These are phyloP conservation scores for Poeciliopsis turneri DNA, from an alignment of 2,797 vertebrate genomes.

Conservation along the genomic window DNA sequence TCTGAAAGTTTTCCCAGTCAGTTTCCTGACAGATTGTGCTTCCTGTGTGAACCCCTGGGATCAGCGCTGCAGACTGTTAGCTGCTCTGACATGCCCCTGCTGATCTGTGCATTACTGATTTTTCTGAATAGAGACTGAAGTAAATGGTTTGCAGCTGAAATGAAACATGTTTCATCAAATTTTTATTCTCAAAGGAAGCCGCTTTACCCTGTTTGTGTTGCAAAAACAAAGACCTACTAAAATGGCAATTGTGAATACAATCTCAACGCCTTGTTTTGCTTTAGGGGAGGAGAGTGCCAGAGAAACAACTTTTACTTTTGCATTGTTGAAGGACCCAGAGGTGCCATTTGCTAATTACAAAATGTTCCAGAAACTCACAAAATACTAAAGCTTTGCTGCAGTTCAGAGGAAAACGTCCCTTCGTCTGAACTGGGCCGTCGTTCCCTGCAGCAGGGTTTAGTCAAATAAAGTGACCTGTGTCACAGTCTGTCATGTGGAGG, in stretches of 20 bases:
- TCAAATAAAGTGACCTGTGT: slow-evolving; percentile 31
- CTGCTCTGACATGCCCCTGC: neutral
- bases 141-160: slow-evolving; percentile 27
- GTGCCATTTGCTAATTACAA: slow-evolving; percentile 44
- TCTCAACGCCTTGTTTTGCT: slow-evolving; percentile 30
- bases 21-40: neutral
- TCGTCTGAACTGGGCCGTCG: neutral
- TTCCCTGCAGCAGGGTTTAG: neutral
- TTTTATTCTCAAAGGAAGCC: slow-evolving; percentile 15
- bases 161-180: slow-evolving; percentile 14
- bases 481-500: slow-evolving; percentile 3
- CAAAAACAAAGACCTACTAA: slow-evolving; percentile 27
- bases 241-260: slow-evolving; percentile 25
- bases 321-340: slow-evolving; percentile 25
- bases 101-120: neutral
- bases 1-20: neutral
- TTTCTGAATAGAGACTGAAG: slow-evolving; percentile 1
- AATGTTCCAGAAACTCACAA: slow-evolving; percentile 17
- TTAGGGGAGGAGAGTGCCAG: slow-evolving; percentile 12
- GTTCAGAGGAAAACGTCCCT: slow-evolving; percentile 5
- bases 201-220: neutral
- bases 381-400: slow-evolving; percentile 21
- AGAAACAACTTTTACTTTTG: slow-evolving; percentile 17
- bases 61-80: slow-evolving; percentile 5
- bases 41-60: neutral